phyloP scores from a whole-genome alignment of 2,797 vertebrate species.

The Microctenopoma steveboyesi region DNA sequence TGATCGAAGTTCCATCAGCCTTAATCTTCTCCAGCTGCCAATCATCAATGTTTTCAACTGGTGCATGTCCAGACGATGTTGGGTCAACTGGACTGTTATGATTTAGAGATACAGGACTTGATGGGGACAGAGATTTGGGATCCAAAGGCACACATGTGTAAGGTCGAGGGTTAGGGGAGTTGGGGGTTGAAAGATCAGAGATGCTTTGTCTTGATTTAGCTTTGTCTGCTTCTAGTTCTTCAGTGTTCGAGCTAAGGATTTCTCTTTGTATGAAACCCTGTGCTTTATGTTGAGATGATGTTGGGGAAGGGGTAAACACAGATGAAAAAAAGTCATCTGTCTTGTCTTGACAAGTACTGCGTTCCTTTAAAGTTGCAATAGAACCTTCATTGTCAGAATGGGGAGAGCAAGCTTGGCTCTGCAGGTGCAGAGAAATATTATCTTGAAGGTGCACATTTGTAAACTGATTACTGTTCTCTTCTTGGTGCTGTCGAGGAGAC shows the following conservation, averaged over 20 bases:
- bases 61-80: conserved; percentile 29
- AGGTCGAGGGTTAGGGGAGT: neutral
- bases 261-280: conserved; percentile 2
- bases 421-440: conserved; percentile 11
- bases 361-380: conserved; percentile 23
- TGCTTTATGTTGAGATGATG: conserved; percentile 10
- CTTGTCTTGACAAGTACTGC: conserved; percentile 1
- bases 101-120: neutral
- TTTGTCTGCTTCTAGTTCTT: conserved; percentile 17
- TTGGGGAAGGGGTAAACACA: neutral
- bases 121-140: neutral
- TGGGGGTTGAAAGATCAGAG: neutral
- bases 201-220: neutral
- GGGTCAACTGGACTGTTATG: neutral
- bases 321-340: conserved; percentile 4
- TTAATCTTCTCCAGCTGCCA: conserved; percentile 4
- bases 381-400: conserved; percentile 29
- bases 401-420: conserved; percentile 32
- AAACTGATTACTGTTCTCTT: conserved; percentile 15
- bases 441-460: conserved; percentile 16
- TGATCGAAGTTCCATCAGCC: conserved; percentile 29
- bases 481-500: conserved; percentile 11
- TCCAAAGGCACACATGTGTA: conserved; percentile 16
- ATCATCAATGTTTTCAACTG: conserved; percentile 21
- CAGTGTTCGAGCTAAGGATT: neutral